A percentile compares a stretch with the other conserved stretches of the same genome.
phyloP scores from a whole-genome alignment of 2,888 invertebrate genomes.

The Ormyrus thymus region DNA sequence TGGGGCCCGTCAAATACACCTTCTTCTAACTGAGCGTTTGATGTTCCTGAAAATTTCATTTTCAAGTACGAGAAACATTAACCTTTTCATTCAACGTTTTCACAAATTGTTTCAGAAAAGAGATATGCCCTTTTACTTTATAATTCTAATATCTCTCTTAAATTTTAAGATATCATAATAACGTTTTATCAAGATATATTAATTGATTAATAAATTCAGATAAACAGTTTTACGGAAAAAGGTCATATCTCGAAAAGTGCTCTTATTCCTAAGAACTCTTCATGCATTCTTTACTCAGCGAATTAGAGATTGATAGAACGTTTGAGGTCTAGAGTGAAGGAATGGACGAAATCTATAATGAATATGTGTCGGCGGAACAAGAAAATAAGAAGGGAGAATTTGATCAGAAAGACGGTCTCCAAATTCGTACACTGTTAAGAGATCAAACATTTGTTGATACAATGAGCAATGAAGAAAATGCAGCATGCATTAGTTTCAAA shows the following conservation, averaged over 20 bases:
- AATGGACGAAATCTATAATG: neutral
- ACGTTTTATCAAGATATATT: too few species aligned
- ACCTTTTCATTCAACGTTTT: neutral
- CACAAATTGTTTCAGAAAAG: too few species aligned
- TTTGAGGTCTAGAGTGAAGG: slow-evolving; percentile 13
- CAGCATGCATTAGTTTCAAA: slow-evolving; percentile 8
- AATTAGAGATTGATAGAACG: slow-evolving; percentile 11
- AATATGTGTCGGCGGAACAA: neutral
- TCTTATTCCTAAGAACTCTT: too few species aligned
- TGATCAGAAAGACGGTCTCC: neutral
- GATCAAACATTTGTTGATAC: neutral
- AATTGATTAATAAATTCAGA: too few species aligned
- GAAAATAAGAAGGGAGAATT: neutral
- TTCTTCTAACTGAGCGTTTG: neutral
- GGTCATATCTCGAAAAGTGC: too few species aligned
- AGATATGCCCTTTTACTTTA: too few species aligned
- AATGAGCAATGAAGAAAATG: neutral
- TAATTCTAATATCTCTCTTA: too few species aligned
- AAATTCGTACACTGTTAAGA: neutral
- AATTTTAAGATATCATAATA: too few species aligned
- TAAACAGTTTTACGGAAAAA: too few species aligned
- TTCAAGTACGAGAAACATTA: neutral
- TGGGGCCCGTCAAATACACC: neutral
- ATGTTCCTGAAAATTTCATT: neutral
- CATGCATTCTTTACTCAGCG: slow-evolving; percentile 12